Evolutionary conservation across 2,888 invertebrate species (phyloP).

Genomic region (Arge pagana): DNA sequence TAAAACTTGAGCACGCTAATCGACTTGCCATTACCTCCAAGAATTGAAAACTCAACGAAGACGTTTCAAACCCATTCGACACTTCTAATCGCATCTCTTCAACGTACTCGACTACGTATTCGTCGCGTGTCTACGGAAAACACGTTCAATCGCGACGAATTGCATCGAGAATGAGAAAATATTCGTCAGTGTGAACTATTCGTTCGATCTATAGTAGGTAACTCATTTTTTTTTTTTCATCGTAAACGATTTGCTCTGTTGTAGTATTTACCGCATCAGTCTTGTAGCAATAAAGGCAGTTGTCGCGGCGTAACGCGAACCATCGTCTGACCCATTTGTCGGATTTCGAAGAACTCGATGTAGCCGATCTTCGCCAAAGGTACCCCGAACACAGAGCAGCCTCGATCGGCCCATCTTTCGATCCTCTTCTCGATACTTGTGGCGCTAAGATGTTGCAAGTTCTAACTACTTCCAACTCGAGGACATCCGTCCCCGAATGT

Average conservation of each 20-base stretch:
- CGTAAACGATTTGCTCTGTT: background rate
- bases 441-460: slow-evolving; percentile 82
- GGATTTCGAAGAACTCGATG: slow-evolving; percentile 61
- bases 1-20: no score
- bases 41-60: no score
- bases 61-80: no score
- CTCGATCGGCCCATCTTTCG: slow-evolving; percentile 60
- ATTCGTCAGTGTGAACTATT: background rate
- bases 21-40: no score
- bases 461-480: slow-evolving; percentile 86
- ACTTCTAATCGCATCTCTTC: no score
- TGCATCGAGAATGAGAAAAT: background rate
- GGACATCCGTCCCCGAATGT: slow-evolving; percentile 83
- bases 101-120: no score
- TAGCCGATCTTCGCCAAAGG: slow-evolving; percentile 74
- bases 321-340: slow-evolving; percentile 86
- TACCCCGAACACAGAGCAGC: slow-evolving; percentile 71
- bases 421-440: slow-evolving; percentile 66
- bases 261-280: slow-evolving; percentile 81
- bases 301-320: slow-evolving; percentile 89
- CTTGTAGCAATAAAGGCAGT: slow-evolving; percentile 94
- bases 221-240: background rate
- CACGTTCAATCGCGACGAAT: no score
- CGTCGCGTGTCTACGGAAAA: no score
- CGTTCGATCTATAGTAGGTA: background rate